These are phyloP conservation scores for Zosterops pallidus DNA, from an alignment of 2,113 vertebrate genomes.

Conservation along the genomic window DNA sequence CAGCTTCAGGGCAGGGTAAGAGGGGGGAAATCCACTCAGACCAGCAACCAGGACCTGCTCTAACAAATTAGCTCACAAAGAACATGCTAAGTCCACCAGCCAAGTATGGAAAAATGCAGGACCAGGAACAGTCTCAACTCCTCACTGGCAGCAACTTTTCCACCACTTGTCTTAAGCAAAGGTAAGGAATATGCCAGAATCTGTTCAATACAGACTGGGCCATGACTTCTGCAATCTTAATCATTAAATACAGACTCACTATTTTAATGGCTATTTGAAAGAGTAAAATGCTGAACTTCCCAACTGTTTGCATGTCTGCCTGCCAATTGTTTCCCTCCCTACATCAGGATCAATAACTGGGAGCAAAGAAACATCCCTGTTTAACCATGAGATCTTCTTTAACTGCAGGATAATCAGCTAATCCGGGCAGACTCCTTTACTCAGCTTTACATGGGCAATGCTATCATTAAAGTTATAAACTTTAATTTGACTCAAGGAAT, in stretches of 20 bases:
- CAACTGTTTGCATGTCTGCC: neutral
- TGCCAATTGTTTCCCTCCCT: neutral
- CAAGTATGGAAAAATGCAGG: fast-evolving
- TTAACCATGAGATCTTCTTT: neutral
- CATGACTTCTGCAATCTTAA: neutral
- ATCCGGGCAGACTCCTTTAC: neutral
- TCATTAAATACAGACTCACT: neutral
- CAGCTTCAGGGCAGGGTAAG: neutral
- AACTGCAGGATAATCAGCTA: neutral
- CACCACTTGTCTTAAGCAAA: neutral
- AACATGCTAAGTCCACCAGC: neutral
- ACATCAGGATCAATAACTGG: neutral
- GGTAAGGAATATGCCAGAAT: neutral
- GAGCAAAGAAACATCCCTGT: neutral
- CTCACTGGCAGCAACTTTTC: neutral
- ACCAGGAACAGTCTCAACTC: neutral
- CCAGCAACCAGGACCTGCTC: neutral
- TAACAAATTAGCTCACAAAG: neutral
- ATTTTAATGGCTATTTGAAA: neutral
- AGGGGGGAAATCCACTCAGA: fast-evolving
- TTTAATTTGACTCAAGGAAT: neutral
- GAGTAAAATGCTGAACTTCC: neutral
- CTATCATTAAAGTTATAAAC: constrained; percentile 5
- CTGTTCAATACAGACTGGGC: neutral
- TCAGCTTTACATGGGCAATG: neutral